phyloP scores from a whole-genome alignment of 2,113 vertebrate genomes.

The Zeus faber region DNA sequence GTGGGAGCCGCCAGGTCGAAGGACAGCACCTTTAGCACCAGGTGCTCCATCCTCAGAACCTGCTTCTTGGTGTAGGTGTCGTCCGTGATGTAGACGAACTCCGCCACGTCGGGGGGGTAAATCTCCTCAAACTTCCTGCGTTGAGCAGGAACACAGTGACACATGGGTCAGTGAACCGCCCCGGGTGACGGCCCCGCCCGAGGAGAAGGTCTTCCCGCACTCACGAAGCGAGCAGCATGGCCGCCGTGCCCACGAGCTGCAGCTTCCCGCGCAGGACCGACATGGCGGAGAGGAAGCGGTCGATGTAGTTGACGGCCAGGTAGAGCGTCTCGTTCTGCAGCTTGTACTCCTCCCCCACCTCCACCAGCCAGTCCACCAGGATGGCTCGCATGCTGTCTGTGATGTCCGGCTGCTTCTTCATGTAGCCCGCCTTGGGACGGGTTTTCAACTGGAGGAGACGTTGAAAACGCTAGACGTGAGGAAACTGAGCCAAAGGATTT shows the following conservation, averaged over 20 bases:
- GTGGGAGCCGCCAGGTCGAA: conserved; percentile 97
- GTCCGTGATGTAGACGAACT: conserved; percentile 98
- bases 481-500: no score
- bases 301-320: conserved; percentile 97
- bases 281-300: conserved; percentile 97
- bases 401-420: conserved; percentile 98
- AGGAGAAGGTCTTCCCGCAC: no score
- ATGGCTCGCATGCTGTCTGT: conserved; percentile 96
- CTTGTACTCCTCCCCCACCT: conserved; percentile 98
- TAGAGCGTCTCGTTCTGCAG: conserved; percentile 95
- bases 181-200: neutral
- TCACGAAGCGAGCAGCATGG: conserved; percentile 97
- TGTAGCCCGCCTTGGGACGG: conserved; percentile 90
- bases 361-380: conserved; percentile 97
- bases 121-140: conserved; percentile 98
- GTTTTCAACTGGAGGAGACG: conserved; percentile 84
- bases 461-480: no score
- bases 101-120: conserved; percentile 96
- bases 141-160: neutral
- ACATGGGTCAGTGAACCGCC: no score
- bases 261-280: conserved; percentile 96
- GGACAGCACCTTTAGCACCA: conserved; percentile 94
- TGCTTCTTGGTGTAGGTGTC: conserved; percentile 99
- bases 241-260: conserved; percentile 95
- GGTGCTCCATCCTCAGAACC: conserved; percentile 96